Evolutionary conservation across 2,888 invertebrate genomes (phyloP).

Genomic region (Cheilosia grossa): DNA sequence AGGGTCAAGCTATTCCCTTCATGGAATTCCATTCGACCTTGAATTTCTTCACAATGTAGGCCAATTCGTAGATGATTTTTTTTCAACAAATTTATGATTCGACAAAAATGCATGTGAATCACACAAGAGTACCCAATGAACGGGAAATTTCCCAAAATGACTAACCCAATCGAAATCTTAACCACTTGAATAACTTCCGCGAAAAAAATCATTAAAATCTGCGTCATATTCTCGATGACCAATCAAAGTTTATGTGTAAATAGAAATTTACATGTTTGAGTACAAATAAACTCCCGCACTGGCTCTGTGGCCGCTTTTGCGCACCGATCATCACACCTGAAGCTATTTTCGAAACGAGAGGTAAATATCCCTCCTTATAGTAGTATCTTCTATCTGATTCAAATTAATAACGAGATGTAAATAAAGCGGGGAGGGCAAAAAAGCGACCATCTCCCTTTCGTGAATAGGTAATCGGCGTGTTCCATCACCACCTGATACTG

Average conservation of each 20-base stretch:
- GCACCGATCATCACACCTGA: constrained; percentile 30
- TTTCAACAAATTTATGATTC: neutral
- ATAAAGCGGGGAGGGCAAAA: neutral
- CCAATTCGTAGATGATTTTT: neutral
- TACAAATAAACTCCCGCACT: neutral
- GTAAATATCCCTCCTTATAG: neutral
- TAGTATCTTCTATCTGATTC: constrained; percentile 18
- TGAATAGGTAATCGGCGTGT: constrained; percentile 9
- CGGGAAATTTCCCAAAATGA: neutral
- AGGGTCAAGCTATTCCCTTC: no score
- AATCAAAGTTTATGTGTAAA: constrained; percentile 5
- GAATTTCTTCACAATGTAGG: neutral
- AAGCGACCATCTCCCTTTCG: constrained; percentile 34
- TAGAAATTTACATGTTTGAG: constrained; percentile 5
- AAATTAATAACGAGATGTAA: constrained; percentile 31
- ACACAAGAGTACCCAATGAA: neutral
- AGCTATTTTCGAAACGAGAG: constrained; percentile 17
- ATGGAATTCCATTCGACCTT: no score
- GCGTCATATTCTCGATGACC: neutral
- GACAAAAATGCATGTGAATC: neutral
- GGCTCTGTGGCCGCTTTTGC: neutral
- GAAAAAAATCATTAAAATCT: neutral
- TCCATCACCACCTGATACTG: constrained; percentile 48
- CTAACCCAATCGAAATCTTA: constrained; percentile 10
- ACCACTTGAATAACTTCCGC: neutral